Base-by-base conservation (phyloP, 2,797 vertebrate genomes). In the Catostomus latipinnis region DNA sequence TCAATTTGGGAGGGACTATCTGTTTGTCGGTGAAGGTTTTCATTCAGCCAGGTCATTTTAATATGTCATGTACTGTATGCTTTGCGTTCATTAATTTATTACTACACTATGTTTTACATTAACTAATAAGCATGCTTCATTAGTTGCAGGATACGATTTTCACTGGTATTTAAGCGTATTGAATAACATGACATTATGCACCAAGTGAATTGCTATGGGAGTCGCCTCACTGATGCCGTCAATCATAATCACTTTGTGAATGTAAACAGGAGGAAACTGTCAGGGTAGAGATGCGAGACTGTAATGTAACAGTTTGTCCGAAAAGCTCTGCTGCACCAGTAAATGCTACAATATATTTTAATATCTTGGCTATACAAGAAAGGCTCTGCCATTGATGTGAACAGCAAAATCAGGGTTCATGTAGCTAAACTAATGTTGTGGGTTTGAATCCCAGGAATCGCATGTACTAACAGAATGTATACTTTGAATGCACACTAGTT, bases 191-290 rank as follows among this genome's bases (percentile, higher is more conserved):
- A 45, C 1, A 0, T 6, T 0, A 0, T 6, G 13, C 68, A 71
- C 22, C 12, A 4, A 45, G 43, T 71, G 43, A 57, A 14, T 16
- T 56, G n/a, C 54, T 14, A 6, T 16, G 14, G 34, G 53, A 48
- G 9, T 57, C 2, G 4, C 45, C 14, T 66, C n/a, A n/a, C 5
- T 43, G 22, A 18, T 62, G 22, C 43, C 16, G 53, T 57, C 57
- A 61, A 22, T 61, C 57, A 61, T 14, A 60, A 73, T 73, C 57
- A 73, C 46, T 61, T 54, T 34, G 57, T 34, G 46, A 62, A 58
- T 4, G 6, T n/a, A 52, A 52, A 74, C 48, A 62, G 16, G 6
- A 43, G 10, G 4, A 13, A 60, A 13, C 14, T 6, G 56, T 12
- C 11, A 7, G 16, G 16, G 4, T 8, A 58, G n/a, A 16, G 34